Evolutionary conservation across 2,113 vertebrate species (phyloP), one percentile per base, ranked within the genome.

Genomic region (Odontophorus gujanensis): DNA sequence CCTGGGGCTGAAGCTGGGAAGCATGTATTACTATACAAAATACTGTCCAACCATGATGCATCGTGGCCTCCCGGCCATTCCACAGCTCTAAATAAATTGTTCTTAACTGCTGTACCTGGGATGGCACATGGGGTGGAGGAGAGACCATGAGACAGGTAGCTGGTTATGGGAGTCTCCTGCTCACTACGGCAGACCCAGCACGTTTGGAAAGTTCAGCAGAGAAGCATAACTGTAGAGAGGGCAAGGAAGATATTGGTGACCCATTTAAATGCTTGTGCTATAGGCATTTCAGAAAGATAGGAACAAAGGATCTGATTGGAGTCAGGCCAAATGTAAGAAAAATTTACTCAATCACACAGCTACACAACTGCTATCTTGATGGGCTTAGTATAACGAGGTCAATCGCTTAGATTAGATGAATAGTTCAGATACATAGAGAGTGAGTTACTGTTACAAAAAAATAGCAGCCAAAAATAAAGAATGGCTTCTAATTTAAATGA

Each of bases 361-460:
- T 53, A 80, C 24, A 51, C 26, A 87, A 66, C 25, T 82, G 50
- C 32, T 58, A 1, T 48, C 51, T 63, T 45, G 65, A 47, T 67
- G 3, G 59, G 57, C 48, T 88, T 85, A 83, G 68, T 83, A 11
- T 83, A 78, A 78, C 28, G 48, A 85, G 28, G 79, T 51, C 68
- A 89, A 45, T 67, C 89, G 8, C 38, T 87, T 50, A 90, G 76
- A 62, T 81, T 80, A 76, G 72, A 89, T 72, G 48, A 92, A 78
- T 7, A 85, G 50, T 38, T 38, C 38, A 85, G 55, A 87, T 78
- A 74, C 1, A 34, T 59, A 77, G 16, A 87, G 47, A 87, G 10
- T 25, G 40, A 80, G 48, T 42, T 91, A 48, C 7, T 73, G 12
- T 58, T 81, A 58, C 20, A 78, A 90, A 90, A 53, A 88, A 83